Base-by-base conservation (phyloP, 2,113 vertebrate species). In the Crotophaga sulcirostris region DNA sequence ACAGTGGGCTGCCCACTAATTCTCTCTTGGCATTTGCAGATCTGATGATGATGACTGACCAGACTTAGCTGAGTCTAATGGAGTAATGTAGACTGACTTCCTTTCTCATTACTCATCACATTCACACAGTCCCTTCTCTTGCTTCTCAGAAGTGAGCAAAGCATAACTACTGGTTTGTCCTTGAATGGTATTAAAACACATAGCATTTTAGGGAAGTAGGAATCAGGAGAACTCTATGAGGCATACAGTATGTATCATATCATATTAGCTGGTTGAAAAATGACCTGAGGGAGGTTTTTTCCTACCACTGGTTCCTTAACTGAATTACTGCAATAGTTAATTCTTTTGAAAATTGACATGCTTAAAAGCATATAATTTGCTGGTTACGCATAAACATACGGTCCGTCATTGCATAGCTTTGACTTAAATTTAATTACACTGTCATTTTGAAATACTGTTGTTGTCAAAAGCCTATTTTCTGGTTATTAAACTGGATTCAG, bases 401-500 rank as follows among this genome's bases (percentile, higher is more conserved):
- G 82, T 94, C 91, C 78, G 18, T 96, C 94, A 85, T 70, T 93
- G 84, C 83, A 74, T 86, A 83, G 67, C 78, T 95, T 87, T 97
- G 95, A 97, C 89, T 96, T 97, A 97, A 96, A 94, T 96, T 97
- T 96, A 98, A 97, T 97, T 97, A 93, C 40, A 67, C 90, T 97
- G 96, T 93, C 77, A 90, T 95, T 94, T 89, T 95, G 89, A 97
- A 96, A 92, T 96, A 89, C 89, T 97, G 28, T 96, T 91, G 89
- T 97, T 97, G 93, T 92, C 93, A 95, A 96, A 96, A 96, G 69
- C 76, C 51, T 90, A 45, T 96, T 97, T 97, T 97, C 91, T 97
- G 91, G 89, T 95, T 96, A 96, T 94, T 97, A 83, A 95, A 59
- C 92, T 92, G 84, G 82, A 95, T 96, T 87, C 44, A 84, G 70